Evolutionary conservation across 2,113 vertebrate species (phyloP), one percentile per base, ranked within the genome.

Genomic region (Phylloscopus trochiloides): DNA sequence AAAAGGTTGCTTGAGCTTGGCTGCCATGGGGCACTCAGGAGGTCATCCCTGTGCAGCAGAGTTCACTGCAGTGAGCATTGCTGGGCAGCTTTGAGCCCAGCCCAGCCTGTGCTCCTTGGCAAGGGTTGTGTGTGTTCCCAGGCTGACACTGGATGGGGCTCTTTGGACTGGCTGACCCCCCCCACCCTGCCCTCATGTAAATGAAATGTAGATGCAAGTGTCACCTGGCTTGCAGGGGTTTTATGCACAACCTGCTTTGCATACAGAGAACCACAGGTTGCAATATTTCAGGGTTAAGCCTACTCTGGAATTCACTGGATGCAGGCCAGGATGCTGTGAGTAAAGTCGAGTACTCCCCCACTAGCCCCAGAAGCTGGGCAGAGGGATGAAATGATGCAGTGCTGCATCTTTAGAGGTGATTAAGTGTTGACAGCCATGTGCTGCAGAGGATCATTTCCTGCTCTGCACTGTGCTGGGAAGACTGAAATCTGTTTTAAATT

Each of bases 61-160:
- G 54, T 17, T 26, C 55, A 11, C 57, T 79, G 29, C 1, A 2
- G 16, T 14, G 76, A 22, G 88, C 15, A 0, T 1, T 4, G 4
- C 10, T 36, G 50, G 57, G 52, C 45, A 68, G 26, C 71, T 92
- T 58, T 3, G 6, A 47, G 61, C 52, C 31, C 6, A 36, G 48
- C 26, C 83, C 5, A 0, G 0, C 16, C 57, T 51, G 1, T n/a
- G 54, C 62, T 40, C 26, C 62, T 26, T 1, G 1, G 2, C 1
- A 10, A 28, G 21, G 16, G 21, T 2, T 1, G 1, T 55, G 25
- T 43, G 26, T 62, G 58, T 43, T 70, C 70, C 70, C 57, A 50
- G 68, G 34, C 51, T 84, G 59, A 5, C 24, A 48, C 57, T 92
- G 72, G 25, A 25, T 52, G 79, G 20, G n/a, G 18, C 32, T 45